Evolutionary conservation across 2,113 vertebrate species (phyloP), one percentile per base, ranked within the genome.

Genomic region (Phalacrocorax pelagicus): DNA sequence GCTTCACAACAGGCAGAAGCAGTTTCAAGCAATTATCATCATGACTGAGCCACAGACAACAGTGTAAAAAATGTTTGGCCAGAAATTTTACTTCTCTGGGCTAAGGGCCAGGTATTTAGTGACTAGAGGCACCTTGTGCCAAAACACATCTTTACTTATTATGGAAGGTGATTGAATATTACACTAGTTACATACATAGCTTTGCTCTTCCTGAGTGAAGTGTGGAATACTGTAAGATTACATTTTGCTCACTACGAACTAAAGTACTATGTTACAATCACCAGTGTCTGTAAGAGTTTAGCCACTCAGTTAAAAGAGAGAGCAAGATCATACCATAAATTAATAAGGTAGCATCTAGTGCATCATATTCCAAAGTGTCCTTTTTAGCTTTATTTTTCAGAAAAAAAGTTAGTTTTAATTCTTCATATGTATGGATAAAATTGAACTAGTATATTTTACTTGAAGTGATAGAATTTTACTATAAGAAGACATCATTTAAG

Each of bases 71-170:
- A 82, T 3, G 3, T 30, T 54, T 70, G 74, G 82, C 71, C 79
- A 90, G 63, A 88, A 88, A 88, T 88, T 87, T 88, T 81, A 77
- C 58, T 93, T 66, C 62, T 61, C 79, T 86, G 70, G 92, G 92
- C 81, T 67, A 65, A 72, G 29, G n/a, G 81, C 93, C 92, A 95
- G 47, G 61, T 90, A 71, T 90, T 93, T 81, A 93, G 49, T 52
- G 71, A 83, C 71, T 77, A 59, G 67, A 94, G 49, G 75, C 34
- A 74, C 11, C 55, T 62, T 72, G 58, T 92, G 85, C 93, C 95
- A 97, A 93, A 96, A 95, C 54, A 78, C 59, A 81, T 94, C 92
- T 94, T 86, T 77, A 92, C 75, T 63, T 95, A 51, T 80, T 77
- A 83, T n/a, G 52, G 49, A 78, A 93, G 79, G 81, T 85, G 92